A percentile compares a stretch with the other conserved stretches of the same genome.
Evolutionary conservation across 2,797 vertebrate species (phyloP).

Genomic region (Mastacembelus armatus): DNA sequence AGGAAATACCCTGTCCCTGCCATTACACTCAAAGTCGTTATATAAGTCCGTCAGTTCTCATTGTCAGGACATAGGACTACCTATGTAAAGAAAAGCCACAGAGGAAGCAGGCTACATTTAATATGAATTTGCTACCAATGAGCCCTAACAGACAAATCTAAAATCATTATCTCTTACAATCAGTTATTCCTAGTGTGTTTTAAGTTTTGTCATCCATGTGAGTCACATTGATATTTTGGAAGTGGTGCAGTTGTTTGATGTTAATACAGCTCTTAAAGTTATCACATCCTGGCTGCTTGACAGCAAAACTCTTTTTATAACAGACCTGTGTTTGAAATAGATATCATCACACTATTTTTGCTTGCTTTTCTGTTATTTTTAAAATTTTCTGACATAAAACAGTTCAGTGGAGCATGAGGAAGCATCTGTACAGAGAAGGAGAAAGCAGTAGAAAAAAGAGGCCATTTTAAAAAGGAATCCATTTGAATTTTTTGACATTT

Average conservation of each 20-base stretch:
- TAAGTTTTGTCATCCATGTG: not conserved
- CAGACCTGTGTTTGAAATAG: slow-evolving; percentile 20
- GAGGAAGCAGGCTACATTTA: not conserved
- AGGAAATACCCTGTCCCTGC: not conserved
- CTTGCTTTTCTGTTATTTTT: slow-evolving; percentile 57
- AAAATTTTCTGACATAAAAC: slow-evolving; percentile 20
- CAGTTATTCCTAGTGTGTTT: not conserved
- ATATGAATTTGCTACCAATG: too few relatives aligned
- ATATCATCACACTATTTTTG: slow-evolving; percentile 30
- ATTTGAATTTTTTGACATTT: not conserved
- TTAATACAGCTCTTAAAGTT: slow-evolving; percentile 26
- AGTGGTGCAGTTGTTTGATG: not conserved
- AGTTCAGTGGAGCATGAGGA: slow-evolving; percentile 31
- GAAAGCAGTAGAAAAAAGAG: not conserved
- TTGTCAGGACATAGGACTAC: not conserved
- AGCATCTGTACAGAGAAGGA: not conserved
- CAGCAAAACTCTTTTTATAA: slow-evolving; percentile 22
- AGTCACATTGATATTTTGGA: slow-evolving; percentile 12
- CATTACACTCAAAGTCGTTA: too few relatives aligned
- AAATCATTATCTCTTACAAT: not conserved
- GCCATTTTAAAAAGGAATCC: slow-evolving; percentile 8
- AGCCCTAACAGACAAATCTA: not conserved
- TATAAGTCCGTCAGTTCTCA: not conserved
- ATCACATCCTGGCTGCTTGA: slow-evolving; percentile 28
- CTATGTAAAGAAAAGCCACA: not conserved